These are phyloP conservation scores for Drosophila triauraria DNA, from an alignment of 1,140 invertebrate species.

Conservation along the genomic window DNA sequence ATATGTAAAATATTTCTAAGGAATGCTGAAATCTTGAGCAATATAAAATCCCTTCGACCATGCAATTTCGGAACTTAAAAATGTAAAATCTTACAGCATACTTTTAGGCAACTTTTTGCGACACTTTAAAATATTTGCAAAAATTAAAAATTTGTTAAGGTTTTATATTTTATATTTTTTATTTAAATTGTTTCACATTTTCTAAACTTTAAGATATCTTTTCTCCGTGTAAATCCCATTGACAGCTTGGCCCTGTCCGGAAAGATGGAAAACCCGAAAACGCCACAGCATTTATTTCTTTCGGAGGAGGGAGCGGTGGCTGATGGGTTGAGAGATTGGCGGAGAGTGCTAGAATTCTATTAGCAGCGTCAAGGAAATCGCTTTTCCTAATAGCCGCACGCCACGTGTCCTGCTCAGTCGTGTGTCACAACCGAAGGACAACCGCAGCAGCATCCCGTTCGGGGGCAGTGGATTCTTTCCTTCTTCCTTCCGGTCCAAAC, in stretches of 20 bases:
- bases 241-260: constrained; percentile 44
- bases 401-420: constrained; percentile 74
- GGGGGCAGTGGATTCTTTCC: constrained; percentile 2
- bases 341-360: constrained; percentile 61
- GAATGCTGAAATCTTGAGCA: no score
- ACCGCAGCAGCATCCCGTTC: constrained; percentile 58
- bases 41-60: no score
- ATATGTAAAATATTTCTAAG: no score
- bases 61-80: no score
- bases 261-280: constrained; percentile 41
- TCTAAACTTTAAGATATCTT: neutral
- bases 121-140: no score
- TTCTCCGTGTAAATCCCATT: constrained; percentile 14
- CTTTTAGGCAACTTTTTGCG: no score
- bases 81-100: no score
- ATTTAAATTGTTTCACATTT: neutral
- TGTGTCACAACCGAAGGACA: constrained; percentile 69
- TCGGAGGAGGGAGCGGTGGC: neutral
- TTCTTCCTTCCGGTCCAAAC: constrained; percentile 44
- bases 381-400: constrained; percentile 69
- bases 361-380: constrained; percentile 76
- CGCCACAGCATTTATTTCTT: constrained; percentile 54
- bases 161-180: no score
- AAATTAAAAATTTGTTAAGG: no score
- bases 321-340: neutral